A percentile compares a stretch with the other conserved stretches of the same genome.
These are phyloP conservation scores for Ciconia stormi DNA, from an alignment of 2,113 vertebrate species.

Conservation along the genomic window DNA sequence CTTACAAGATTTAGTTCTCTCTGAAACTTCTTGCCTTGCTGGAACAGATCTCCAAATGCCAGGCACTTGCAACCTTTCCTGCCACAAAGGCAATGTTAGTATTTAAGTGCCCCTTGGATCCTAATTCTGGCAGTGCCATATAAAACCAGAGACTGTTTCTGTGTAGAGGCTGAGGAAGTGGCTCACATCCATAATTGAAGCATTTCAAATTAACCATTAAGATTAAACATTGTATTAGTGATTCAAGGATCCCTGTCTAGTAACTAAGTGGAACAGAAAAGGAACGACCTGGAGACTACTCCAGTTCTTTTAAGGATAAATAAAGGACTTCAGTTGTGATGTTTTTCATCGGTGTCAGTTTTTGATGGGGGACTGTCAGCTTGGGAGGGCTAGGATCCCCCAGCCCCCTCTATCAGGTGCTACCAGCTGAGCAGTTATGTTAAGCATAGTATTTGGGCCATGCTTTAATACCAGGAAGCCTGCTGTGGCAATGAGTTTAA, in stretches of 20 bases:
- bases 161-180: not conserved
- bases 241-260: not conserved
- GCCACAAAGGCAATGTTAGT: not conserved
- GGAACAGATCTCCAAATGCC: not conserved
- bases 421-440: not conserved
- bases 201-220: not conserved
- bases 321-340: not conserved
- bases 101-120: not conserved
- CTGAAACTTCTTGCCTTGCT: not conserved
- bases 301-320: not conserved
- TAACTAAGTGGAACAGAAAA: not conserved
- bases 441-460: not conserved
- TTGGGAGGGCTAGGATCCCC: not conserved
- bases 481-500: not conserved
- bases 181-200: not conserved
- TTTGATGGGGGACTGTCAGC: not conserved
- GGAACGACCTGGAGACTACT: not conserved
- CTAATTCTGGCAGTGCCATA: rapidly evolving
- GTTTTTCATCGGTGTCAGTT: not conserved
- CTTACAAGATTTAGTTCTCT: not conserved
- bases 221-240: not conserved
- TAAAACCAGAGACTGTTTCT: not conserved
- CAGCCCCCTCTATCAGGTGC: not conserved
- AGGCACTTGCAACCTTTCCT: not conserved
- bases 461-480: not conserved